Evolutionary conservation across 2,888 invertebrate genomes (phyloP).

Genomic region (Thymelicus acteon): DNA sequence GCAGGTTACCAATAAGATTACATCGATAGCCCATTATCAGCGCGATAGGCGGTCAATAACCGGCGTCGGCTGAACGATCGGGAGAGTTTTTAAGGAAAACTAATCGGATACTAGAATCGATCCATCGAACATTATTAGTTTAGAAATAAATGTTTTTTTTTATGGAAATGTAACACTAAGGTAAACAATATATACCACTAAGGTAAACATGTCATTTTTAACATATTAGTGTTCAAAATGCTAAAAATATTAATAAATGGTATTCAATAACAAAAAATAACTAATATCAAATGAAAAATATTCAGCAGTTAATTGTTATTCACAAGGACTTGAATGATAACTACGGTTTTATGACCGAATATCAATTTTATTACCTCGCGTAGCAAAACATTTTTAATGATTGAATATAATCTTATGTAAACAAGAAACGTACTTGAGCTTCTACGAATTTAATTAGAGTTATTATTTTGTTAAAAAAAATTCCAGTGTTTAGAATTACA

Average conservation of each 20-base stretch:
- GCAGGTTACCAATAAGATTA: slow-evolving; percentile 57
- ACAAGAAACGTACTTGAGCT: slow-evolving; percentile 28
- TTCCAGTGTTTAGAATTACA: slow-evolving; percentile 21
- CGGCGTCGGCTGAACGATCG: slow-evolving; percentile 40
- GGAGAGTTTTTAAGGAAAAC: slow-evolving; percentile 15
- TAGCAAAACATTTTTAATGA: slow-evolving; percentile 30
- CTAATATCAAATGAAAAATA: neutral
- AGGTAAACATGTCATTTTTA: too few relatives aligned
- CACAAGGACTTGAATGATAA: slow-evolving; percentile 49
- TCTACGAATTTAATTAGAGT: slow-evolving; percentile 25
- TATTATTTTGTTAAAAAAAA: slow-evolving; percentile 18
- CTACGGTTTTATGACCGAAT: slow-evolving; percentile 40
- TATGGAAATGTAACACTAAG: too few relatives aligned
- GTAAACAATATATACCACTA: too few relatives aligned
- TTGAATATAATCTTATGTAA: slow-evolving; percentile 35
- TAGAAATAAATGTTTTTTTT: too few relatives aligned
- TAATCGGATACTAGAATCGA: slow-evolving; percentile 9
- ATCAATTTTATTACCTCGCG: slow-evolving; percentile 38
- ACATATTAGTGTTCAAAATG: too few relatives aligned
- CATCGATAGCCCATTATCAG: slow-evolving; percentile 54
- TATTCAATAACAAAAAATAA: too few relatives aligned
- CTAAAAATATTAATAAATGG: too few relatives aligned
- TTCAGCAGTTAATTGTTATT: slow-evolving; percentile 30
- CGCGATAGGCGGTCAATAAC: slow-evolving; percentile 60
- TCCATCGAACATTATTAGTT: too few relatives aligned